Conservation (phyloP, 2,113 vertebrate genomes). For the Hippoglossus stenolepis region DNA sequence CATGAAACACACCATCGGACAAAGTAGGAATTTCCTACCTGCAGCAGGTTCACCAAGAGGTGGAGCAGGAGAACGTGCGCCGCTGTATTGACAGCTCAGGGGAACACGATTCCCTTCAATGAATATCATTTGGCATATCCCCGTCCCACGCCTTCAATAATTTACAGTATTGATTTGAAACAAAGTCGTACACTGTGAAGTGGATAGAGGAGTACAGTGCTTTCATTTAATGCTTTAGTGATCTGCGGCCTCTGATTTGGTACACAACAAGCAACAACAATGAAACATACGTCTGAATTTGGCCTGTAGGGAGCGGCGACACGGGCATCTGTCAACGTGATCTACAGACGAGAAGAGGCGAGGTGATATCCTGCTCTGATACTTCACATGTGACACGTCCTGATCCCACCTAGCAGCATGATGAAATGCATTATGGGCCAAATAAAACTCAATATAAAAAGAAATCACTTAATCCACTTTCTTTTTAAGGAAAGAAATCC, state of each 20-base stretch:
- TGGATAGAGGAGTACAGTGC: slow-evolving; percentile 61
- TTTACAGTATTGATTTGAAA: slow-evolving; percentile 82
- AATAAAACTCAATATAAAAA: slow-evolving; percentile 67
- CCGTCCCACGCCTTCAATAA: slow-evolving; percentile 73
- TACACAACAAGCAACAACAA: slow-evolving; percentile 52
- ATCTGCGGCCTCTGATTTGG: slow-evolving; percentile 60
- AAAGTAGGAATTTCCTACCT: slow-evolving; percentile 68
- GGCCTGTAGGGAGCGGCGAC: slow-evolving; percentile 45
- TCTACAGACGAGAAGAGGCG: slow-evolving; percentile 47
- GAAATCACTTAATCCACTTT: slow-evolving; percentile 60
- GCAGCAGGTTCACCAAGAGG: slow-evolving; percentile 72
- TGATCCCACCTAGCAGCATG: slow-evolving; percentile 27
- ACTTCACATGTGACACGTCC: slow-evolving; percentile 45
- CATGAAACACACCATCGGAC: slow-evolving; percentile 82
- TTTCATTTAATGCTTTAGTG: slow-evolving; percentile 76
- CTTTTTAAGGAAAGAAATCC: slow-evolving; percentile 35
- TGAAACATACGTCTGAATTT: slow-evolving; percentile 47
- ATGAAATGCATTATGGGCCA: slow-evolving; percentile 53
- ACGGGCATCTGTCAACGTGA: slow-evolving; percentile 61
- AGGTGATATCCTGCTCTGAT: slow-evolving; percentile 40
- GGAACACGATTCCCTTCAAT: slow-evolving; percentile 76
- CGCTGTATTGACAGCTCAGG: slow-evolving; percentile 72
- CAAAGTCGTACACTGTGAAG: slow-evolving; percentile 75
- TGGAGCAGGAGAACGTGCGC: slow-evolving; percentile 56
- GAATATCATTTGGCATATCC: slow-evolving; percentile 81